Conservation (phyloP, 2,888 invertebrate genomes). For the Muscina levida region DNA sequence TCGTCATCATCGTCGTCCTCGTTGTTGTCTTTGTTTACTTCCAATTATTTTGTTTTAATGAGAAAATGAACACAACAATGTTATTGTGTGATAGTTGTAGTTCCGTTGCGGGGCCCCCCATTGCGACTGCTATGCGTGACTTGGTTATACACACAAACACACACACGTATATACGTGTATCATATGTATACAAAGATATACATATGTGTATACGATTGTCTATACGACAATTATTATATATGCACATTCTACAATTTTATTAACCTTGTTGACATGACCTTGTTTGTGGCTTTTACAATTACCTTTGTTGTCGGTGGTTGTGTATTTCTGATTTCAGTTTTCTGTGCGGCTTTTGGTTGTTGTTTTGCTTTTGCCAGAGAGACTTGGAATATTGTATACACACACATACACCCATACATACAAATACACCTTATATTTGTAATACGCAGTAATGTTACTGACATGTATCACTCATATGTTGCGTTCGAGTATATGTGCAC, state of each 20-base stretch:
- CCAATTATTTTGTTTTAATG: conserved; percentile 5
- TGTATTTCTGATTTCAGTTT: not conserved
- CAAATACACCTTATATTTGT: not conserved
- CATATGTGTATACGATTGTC: too few relatives aligned
- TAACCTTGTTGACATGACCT: conserved; percentile 59
- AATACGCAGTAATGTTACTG: conserved; percentile 1
- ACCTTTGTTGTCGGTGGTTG: conserved; percentile 15
- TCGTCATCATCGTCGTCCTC: not conserved
- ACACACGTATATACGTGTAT: too few relatives aligned
- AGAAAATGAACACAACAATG: not conserved
- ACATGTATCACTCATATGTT: not conserved
- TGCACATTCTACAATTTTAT: conserved; percentile 41
- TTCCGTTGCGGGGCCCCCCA: too few relatives aligned
- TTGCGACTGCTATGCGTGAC: too few relatives aligned
- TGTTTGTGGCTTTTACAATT: conserved; percentile 21
- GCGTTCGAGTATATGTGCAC: not conserved
- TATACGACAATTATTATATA: too few relatives aligned
- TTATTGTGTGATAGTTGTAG: conserved; percentile 9
- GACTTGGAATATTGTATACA: conserved; percentile 12
- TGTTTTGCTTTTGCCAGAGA: too few relatives aligned
- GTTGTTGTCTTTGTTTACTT: not conserved
- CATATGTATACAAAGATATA: too few relatives aligned
- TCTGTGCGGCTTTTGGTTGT: conserved; percentile 5
- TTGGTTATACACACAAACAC: not conserved
- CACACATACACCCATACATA: conserved; percentile 8